Evolutionary conservation across 2,797 vertebrate species (phyloP).

Genomic region (Aldrovandia affinis): DNA sequence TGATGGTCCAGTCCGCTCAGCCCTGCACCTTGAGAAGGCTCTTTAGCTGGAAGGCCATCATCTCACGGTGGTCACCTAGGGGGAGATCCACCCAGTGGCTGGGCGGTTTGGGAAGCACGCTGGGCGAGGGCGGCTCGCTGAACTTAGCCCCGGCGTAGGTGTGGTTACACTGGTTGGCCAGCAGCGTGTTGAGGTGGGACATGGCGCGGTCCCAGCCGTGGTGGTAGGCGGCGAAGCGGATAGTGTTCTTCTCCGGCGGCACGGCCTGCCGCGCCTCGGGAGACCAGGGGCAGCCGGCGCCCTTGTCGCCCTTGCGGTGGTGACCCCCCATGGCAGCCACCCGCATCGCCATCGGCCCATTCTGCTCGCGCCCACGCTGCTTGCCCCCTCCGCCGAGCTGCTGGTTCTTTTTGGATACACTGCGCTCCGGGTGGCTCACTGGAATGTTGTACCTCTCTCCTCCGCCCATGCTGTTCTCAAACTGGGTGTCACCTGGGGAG

Average conservation of each 20-base stretch:
- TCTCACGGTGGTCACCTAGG: conserved; percentile 87
- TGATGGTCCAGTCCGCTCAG: conserved; percentile 65
- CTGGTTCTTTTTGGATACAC: conserved; percentile 83
- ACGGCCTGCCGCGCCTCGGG: conserved; percentile 88
- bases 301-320: conserved; percentile 82
- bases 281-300: conserved; percentile 73
- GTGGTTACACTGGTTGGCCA: conserved; percentile 81
- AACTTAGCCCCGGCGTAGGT: conserved; percentile 97
- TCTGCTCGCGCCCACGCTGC: conserved; percentile 87
- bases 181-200: conserved; percentile 80
- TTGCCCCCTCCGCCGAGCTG: conserved; percentile 81
- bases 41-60: conserved; percentile 96
- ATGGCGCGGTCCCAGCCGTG: conserved; percentile 84
- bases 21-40: conserved; percentile 96
- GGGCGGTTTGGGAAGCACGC: conserved; percentile 93
- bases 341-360: conserved; percentile 69
- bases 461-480: conserved; percentile 88
- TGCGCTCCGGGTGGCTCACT: conserved; percentile 83
- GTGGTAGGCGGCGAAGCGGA: conserved; percentile 77
- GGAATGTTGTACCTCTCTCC: conserved; percentile 96
- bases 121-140: conserved; percentile 94
- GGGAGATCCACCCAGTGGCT: conserved; percentile 95
- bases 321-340: conserved; percentile 65
- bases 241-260: conserved; percentile 81
- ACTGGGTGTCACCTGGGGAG: conserved; percentile 85